Conservation (phyloP, 2,888 invertebrate species). For the Plusia festucae region DNA sequence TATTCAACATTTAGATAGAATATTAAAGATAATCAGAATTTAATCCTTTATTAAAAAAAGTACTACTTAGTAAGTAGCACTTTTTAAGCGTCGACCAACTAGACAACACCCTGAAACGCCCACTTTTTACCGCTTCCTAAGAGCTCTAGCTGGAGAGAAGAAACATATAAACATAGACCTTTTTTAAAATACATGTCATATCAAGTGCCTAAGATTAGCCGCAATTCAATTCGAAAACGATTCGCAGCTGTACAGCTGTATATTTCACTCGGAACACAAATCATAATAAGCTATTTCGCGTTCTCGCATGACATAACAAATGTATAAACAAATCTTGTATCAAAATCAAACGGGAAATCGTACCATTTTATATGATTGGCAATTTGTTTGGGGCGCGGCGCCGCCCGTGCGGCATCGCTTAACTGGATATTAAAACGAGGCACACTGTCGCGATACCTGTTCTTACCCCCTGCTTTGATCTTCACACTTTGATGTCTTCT, state of each 20-base stretch:
- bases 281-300: not conserved
- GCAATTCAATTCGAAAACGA: constrained; percentile 1
- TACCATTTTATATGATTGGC: constrained; percentile 50
- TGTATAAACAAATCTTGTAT: constrained; percentile 3
- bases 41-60: no score
- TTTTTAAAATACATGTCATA: no score
- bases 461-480: constrained; percentile 69
- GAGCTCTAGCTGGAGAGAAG: no score
- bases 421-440: constrained; percentile 61
- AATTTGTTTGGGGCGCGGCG: constrained; percentile 48
- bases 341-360: constrained; percentile 20
- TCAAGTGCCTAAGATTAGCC: not conserved
- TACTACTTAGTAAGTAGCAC: no score
- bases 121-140: no score
- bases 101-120: no score
- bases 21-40: no score
- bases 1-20: no score
- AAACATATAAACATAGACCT: no score
- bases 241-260: not conserved
- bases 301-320: constrained; percentile 1
- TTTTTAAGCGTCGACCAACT: no score
- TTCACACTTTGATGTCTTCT: constrained; percentile 59
- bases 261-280: not conserved
- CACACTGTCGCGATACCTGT: constrained; percentile 70
- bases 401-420: constrained; percentile 47